Percentiles rank a stretch among this genome's conserved stretches.
phyloP scores from a whole-genome alignment of 2,888 invertebrate genomes.

The Hoplodrina blanda region DNA sequence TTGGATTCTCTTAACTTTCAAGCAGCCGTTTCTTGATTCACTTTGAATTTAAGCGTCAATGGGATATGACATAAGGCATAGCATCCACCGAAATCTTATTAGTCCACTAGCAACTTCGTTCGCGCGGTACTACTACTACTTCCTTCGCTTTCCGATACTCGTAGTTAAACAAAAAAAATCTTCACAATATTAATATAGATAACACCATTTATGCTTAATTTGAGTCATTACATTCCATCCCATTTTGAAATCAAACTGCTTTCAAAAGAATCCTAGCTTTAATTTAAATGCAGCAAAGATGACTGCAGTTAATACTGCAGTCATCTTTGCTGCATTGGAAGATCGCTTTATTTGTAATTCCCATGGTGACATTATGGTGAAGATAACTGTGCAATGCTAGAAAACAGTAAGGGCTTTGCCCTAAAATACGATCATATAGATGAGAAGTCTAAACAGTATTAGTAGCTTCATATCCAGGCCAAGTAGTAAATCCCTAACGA shows the following conservation, averaged over 20 bases:
- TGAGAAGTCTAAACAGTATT: constrained; percentile 12
- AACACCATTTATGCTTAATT: no score
- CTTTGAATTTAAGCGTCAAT: not conserved
- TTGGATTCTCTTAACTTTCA: not conserved
- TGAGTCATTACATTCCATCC: no score
- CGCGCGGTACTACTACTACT: no score
- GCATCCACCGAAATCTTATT: no score
- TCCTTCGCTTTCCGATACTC: no score
- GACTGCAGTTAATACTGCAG: no score
- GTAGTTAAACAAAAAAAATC: no score
- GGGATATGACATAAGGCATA: not conserved
- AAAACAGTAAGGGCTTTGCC: not conserved
- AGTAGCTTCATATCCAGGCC: constrained; percentile 24
- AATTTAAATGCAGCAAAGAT: not conserved
- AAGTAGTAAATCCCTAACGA: constrained; percentile 34
- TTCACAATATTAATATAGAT: no score
- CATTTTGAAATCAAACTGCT: not conserved
- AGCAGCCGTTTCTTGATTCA: not conserved
- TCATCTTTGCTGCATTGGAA: no score
- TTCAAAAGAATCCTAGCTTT: not conserved
- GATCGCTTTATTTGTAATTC: no score
- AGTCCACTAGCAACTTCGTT: no score
- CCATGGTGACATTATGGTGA: not conserved
- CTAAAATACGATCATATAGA: not conserved
- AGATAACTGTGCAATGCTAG: not conserved